Base-by-base conservation (phyloP, 2,888 invertebrate genomes). In the Perdita meconis region DNA sequence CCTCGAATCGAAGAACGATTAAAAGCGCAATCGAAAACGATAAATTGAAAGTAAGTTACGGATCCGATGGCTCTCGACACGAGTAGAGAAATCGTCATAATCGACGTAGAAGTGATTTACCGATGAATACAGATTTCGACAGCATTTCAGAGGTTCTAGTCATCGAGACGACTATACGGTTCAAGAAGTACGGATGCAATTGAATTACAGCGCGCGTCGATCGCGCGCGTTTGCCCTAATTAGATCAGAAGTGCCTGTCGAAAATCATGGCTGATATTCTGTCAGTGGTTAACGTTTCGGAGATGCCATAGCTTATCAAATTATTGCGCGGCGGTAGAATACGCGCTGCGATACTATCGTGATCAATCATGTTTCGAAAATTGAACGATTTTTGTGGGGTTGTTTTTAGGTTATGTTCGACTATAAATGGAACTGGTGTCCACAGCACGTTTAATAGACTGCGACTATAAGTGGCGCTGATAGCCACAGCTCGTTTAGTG, bases 241-340 rank as follows among this genome's bases (percentile, higher is more conserved):
- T 88, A 88, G 82, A 84, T 89, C 82, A 75, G 81, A 80, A 84
- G 81, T 82, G 81, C 79, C 80, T 78, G 80, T 76, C 81, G 73
- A 75, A 80, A 83, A 85, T 86, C 84, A 79, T 75, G 67, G 44
- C 68, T 78, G 83, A 59, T 73, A 65, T 69, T 63, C 74, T 59
- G 71, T 78, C 73, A 53, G 64, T 47, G 72, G 66, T 60, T 69
- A 72, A 67, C 70, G 53, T 75, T 68, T 77, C 26, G n/a, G 36
- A 72, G 73, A 53, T 71, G 67, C 19, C 51, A 26, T 57, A 51
- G 42, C 68, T 50, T 53, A 65, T 10, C 38, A 22, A 42, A 67
- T 57, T 66, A 42, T 68, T 47, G 24, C 51, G 0, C 34, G 61
- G 60, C 50, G 6, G n/a, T 13, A n/a, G n/a, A n/a, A n/a, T n/a